A percentile compares a stretch with the other conserved stretches of the same genome.
Evolutionary conservation across 2,888 invertebrate species (phyloP).

Genomic region (Xestoiulus laeticollis): DNA sequence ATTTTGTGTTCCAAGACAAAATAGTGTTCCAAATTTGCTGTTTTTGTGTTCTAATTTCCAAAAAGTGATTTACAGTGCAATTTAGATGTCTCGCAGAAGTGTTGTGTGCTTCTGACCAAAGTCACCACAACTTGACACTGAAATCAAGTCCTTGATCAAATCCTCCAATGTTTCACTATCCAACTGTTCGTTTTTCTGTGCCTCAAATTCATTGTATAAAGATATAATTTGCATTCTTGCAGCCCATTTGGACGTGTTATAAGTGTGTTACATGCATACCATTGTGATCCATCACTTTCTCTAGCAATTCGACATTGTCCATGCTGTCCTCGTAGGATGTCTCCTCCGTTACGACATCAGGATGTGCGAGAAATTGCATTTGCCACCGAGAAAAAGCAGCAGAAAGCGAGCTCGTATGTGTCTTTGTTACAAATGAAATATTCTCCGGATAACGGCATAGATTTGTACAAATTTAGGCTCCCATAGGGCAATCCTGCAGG

Average conservation of each 20-base stretch:
- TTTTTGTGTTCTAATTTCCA: no score
- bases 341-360: neutral
- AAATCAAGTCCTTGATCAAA: no score
- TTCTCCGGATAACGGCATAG: slow-evolving; percentile 47
- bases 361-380: neutral
- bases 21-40: no score
- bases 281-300: neutral
- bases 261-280: neutral
- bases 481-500: slow-evolving; percentile 30
- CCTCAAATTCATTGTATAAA: no score
- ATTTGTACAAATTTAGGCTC: slow-evolving; percentile 47
- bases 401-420: neutral
- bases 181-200: no score
- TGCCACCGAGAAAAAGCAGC: neutral
- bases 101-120: no score
- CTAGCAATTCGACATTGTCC: neutral
- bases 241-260: no score
- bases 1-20: no score
- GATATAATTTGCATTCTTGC: no score
- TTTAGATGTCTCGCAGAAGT: neutral
- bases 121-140: no score
- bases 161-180: no score
- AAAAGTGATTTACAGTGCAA: no score
- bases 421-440: slow-evolving; percentile 43
- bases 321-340: neutral